Conservation (phyloP, 2,797 vertebrate genomes). For the Acrossocheilus wenchowensis region DNA sequence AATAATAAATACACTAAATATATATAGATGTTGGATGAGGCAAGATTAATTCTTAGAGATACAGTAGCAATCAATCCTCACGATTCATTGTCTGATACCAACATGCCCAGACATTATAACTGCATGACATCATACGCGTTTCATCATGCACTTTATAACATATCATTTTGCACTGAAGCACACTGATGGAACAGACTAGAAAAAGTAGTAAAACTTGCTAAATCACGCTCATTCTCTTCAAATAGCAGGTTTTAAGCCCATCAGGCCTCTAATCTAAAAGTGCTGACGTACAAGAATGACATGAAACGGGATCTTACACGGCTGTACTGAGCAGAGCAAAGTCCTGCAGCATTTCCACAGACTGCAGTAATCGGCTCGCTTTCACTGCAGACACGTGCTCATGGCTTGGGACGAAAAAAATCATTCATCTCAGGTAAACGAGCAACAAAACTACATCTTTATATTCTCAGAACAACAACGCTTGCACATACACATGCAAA, state of each 20-base stretch:
- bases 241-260: not conserved
- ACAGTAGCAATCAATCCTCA: not conserved
- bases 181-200: not conserved
- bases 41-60: not conserved
- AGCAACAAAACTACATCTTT: not conserved
- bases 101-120: not conserved
- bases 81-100: not conserved
- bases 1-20: no score
- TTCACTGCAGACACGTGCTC: not conserved
- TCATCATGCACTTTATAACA: not conserved
- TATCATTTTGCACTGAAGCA: no score
- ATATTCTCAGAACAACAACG: not conserved
- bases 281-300: slow-evolving; percentile 30
- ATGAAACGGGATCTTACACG: slow-evolving; percentile 30
- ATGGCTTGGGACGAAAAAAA: not conserved
- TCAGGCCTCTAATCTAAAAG: slow-evolving; percentile 3
- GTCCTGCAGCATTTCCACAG: slow-evolving; percentile 13
- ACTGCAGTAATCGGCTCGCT: slow-evolving; percentile 10
- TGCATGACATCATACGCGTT: not conserved
- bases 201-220: not conserved
- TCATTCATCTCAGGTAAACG: not conserved
- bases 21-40: not conserved
- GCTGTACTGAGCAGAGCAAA: not conserved
- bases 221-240: not conserved
- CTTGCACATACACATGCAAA: not conserved